A percentile compares a stretch with the other conserved stretches of the same genome.
phyloP scores from a whole-genome alignment of 2,888 invertebrate genomes.

The Augochlorella aurata region DNA sequence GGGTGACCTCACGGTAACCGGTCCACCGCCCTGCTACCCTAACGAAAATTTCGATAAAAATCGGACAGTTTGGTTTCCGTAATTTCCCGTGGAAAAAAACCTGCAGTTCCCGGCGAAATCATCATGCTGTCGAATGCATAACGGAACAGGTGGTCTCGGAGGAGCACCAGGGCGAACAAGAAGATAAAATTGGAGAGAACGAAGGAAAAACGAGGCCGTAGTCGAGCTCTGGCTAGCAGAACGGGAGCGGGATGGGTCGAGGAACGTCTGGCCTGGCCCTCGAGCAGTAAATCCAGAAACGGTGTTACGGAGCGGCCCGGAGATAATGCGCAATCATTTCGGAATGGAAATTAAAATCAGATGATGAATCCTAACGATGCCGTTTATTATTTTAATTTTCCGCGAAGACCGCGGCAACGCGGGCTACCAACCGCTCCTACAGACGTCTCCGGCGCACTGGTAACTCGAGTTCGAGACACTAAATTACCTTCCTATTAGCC shows the following conservation, averaged over 20 bases:
- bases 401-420: constrained; percentile 72
- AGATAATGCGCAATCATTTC: constrained; percentile 82
- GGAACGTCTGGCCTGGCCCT: constrained; percentile 71
- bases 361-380: constrained; percentile 83
- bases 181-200: constrained; percentile 56
- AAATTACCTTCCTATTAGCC: constrained; percentile 82
- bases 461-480: constrained; percentile 82
- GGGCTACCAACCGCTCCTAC: constrained; percentile 56
- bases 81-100: not conserved
- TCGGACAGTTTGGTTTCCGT: not conserved
- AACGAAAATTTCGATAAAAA: not conserved
- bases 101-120: not conserved
- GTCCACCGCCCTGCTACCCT: no score
- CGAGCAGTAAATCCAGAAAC: constrained; percentile 79
- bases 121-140: not conserved
- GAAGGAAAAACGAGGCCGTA: constrained; percentile 42
- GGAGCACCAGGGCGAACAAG: constrained; percentile 40
- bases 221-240: constrained; percentile 40
- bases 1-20: no score
- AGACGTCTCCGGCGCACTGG: constrained; percentile 68
- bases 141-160: not conserved
- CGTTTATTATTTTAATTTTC: constrained; percentile 83
- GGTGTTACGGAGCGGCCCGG: constrained; percentile 74
- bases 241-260: constrained; percentile 43
- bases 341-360: constrained; percentile 82